A percentile compares a stretch with the other conserved stretches of the same genome.
phyloP scores from a whole-genome alignment of 2,797 vertebrate genomes.

The Myotis planiceps region DNA sequence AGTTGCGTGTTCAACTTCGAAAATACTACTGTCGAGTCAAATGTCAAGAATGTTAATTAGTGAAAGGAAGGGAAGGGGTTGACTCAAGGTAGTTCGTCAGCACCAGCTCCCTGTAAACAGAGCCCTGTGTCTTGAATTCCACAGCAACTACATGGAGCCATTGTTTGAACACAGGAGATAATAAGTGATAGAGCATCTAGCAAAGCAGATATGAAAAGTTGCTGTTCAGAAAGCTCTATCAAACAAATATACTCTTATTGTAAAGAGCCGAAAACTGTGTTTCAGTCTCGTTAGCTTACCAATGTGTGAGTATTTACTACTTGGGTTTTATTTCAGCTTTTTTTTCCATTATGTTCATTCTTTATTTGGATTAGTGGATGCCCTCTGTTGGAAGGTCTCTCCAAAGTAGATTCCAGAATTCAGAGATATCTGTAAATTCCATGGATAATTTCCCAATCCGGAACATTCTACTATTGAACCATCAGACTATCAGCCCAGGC shows the following conservation, averaged over 20 bases:
- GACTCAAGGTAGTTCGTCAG: slow-evolving; percentile 52
- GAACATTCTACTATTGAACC: slow-evolving; percentile 29
- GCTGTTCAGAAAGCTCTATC: slow-evolving; percentile 56
- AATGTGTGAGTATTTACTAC: neutral
- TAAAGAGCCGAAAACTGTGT: neutral
- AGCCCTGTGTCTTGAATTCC: slow-evolving; percentile 62
- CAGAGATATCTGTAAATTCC: slow-evolving; percentile 48
- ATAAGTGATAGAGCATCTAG: slow-evolving; percentile 37
- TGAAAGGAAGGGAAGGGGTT: slow-evolving; percentile 57
- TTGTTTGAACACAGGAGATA: slow-evolving; percentile 63
- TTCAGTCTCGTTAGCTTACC: slow-evolving; percentile 26
- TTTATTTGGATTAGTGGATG: slow-evolving; percentile 9
- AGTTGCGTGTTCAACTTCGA: slow-evolving; percentile 12
- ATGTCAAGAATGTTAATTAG: slow-evolving; percentile 74
- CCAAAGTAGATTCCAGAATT: slow-evolving; percentile 50
- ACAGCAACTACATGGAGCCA: neutral
- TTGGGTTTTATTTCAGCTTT: slow-evolving; percentile 55
- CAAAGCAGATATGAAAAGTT: slow-evolving; percentile 31
- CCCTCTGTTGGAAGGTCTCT: slow-evolving; percentile 39
- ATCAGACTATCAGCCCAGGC: neutral
- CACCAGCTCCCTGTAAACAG: slow-evolving; percentile 62
- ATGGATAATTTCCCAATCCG: slow-evolving; percentile 32
- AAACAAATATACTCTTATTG: slow-evolving; percentile 33
- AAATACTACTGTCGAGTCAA: slow-evolving; percentile 67
- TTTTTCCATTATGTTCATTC: neutral